Evolutionary conservation across 2,797 vertebrate species (phyloP).

Genomic region (Propithecus deckenii): DNA sequence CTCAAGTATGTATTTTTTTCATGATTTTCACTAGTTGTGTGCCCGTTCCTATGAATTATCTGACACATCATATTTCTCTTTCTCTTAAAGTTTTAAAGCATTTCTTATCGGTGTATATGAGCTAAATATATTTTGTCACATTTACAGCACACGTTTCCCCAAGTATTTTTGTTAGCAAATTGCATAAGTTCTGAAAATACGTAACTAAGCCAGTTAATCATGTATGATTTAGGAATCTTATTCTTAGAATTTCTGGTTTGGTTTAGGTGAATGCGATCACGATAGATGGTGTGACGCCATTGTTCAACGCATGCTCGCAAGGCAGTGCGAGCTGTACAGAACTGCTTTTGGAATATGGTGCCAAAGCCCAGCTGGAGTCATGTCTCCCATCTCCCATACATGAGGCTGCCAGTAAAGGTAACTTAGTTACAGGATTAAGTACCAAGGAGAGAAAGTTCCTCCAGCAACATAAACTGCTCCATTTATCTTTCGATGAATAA

Average conservation of each 20-base stretch:
- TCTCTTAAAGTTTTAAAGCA: not conserved
- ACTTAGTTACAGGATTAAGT: not conserved
- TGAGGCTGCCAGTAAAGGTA: constrained; percentile 95
- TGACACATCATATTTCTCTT: not conserved
- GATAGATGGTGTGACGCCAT: constrained; percentile 94
- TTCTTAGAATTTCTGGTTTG: constrained; percentile 33
- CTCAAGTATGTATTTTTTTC: not conserved
- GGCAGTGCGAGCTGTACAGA: constrained; percentile 92
- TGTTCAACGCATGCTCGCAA: constrained; percentile 94
- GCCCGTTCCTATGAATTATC: not conserved
- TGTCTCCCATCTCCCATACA: constrained; percentile 94
- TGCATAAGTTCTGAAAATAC: not conserved
- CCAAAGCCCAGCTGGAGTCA: constrained; percentile 90
- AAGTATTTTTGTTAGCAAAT: not conserved
- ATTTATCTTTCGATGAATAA: not conserved
- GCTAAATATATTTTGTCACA: not conserved
- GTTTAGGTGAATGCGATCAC: constrained; percentile 93
- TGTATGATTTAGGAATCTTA: not conserved
- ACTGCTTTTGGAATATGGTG: constrained; percentile 93
- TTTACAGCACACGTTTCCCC: not conserved
- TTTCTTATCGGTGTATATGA: not conserved
- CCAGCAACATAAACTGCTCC: not conserved
- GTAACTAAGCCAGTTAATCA: too few species aligned
- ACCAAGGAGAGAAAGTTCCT: not conserved
- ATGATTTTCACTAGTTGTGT: not conserved